Evolutionary conservation across 2,797 vertebrate species (phyloP).

Genomic region (Spatula clypeata): DNA sequence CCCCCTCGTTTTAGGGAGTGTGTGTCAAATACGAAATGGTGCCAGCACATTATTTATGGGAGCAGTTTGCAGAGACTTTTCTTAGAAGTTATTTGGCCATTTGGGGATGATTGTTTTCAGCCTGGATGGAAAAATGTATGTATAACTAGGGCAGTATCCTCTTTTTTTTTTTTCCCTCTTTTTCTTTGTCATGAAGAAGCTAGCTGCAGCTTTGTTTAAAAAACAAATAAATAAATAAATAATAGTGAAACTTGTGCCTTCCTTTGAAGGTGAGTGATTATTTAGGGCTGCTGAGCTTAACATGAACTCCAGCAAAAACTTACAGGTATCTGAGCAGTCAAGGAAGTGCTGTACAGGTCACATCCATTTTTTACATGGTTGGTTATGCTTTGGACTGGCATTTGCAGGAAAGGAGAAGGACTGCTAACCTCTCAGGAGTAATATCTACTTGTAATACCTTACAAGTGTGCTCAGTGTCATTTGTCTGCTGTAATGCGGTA

Average conservation of each 20-base stretch:
- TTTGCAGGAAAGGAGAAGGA: not conserved
- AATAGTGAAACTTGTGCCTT: not conserved
- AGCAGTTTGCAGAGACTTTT: slow-evolving; percentile 16
- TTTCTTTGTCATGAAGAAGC: not conserved
- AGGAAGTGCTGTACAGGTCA: not conserved
- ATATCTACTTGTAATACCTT: not conserved
- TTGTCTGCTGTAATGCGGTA: not conserved
- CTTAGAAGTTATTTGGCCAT: not conserved
- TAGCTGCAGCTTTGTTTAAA: not conserved
- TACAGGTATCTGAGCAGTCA: not conserved
- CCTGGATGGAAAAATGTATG: not conserved
- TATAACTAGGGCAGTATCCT: not conserved
- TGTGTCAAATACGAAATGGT: not conserved
- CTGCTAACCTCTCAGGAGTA: not conserved
- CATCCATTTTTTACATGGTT: not conserved
- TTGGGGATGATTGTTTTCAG: slow-evolving; percentile 25
- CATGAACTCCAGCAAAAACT: not conserved
- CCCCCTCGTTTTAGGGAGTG: not conserved
- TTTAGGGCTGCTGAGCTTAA: not conserved
- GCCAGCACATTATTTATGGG: not conserved
- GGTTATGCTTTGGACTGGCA: not conserved
- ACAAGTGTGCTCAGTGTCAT: not conserved
- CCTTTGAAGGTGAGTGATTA: not conserved
- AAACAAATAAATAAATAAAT: too few species aligned
- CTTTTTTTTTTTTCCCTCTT: too few species aligned